Percentiles rank a stretch among this genome's conserved stretches.
These are phyloP conservation scores for Varanus komodoensis DNA, from an alignment of 2,113 vertebrate genomes.

Conservation along the genomic window DNA sequence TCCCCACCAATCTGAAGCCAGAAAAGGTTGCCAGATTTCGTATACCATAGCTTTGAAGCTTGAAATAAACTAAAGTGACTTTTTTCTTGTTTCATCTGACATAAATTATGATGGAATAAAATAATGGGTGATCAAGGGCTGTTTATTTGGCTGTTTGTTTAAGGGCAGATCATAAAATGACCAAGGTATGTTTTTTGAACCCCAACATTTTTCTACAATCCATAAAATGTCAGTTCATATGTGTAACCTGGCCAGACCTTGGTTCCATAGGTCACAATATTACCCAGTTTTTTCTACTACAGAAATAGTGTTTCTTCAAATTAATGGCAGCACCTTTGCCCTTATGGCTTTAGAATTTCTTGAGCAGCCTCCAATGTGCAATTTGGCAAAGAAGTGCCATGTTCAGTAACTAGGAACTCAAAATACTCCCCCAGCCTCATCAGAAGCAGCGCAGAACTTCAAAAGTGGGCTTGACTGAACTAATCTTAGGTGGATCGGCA, in stretches of 20 bases:
- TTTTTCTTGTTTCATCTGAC: neutral
- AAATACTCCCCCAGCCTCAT: neutral
- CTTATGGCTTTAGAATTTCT: neutral
- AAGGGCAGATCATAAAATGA: neutral
- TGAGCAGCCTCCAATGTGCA: neutral
- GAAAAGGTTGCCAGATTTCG: conserved; percentile 6
- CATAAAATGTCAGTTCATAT: too few relatives aligned
- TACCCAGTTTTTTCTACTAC: neutral
- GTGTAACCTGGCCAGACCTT: neutral
- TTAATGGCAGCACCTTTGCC: neutral
- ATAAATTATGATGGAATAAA: neutral
- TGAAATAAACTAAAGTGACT: neutral
- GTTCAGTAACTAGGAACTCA: too few relatives aligned
- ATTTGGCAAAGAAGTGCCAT: too few relatives aligned
- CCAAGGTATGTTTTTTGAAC: neutral
- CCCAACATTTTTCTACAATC: neutral
- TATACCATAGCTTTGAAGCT: neutral
- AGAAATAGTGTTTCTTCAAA: neutral
- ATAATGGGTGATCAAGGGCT: neutral
- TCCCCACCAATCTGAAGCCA: neutral
- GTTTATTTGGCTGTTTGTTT: neutral
- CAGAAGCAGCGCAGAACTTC: too few relatives aligned
- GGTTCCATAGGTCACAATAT: neutral
- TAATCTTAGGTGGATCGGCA: too few relatives aligned
- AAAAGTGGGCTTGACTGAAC: too few relatives aligned